These are phyloP conservation scores for Sarcophaga bullata DNA, from an alignment of 1,140 invertebrate genomes.

Conservation along the genomic window DNA sequence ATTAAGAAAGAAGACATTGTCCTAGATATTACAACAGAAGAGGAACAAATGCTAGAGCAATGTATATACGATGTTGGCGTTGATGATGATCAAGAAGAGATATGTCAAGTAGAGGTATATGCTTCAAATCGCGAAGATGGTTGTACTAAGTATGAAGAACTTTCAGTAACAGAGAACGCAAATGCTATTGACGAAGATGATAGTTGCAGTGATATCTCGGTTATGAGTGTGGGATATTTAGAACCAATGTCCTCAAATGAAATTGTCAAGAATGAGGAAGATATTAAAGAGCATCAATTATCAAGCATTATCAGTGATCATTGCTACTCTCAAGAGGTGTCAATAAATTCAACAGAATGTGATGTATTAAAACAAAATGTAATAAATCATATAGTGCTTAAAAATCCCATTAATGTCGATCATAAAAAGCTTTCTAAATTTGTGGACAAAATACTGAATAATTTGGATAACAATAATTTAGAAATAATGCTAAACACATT, in stretches of 20 bases:
- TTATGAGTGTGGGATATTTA: neutral
- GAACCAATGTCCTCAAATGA: neutral
- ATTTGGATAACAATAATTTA: neutral
- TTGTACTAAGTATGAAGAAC: neutral
- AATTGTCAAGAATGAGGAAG: neutral
- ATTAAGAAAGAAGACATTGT: neutral
- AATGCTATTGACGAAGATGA: conserved; percentile 25
- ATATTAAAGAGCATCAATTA: neutral
- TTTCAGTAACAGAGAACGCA: neutral
- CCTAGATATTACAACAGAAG: neutral
- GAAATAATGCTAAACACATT: neutral
- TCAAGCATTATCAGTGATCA: conserved; percentile 24
- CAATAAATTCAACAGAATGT: neutral
- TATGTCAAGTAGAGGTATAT: conserved; percentile 30
- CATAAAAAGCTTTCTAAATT: neutral
- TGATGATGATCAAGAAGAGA: conserved; percentile 1
- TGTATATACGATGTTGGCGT: neutral
- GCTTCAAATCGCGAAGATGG: neutral
- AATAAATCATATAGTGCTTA: neutral
- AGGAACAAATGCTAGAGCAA: neutral
- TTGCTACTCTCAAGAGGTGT: conserved; percentile 26
- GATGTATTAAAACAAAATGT: conserved; percentile 29
- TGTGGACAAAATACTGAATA: neutral
- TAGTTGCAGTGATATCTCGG: neutral
- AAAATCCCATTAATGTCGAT: neutral